Evolutionary conservation across 2,888 invertebrate species (phyloP).

Genomic region (Seladonia tumulorum): DNA sequence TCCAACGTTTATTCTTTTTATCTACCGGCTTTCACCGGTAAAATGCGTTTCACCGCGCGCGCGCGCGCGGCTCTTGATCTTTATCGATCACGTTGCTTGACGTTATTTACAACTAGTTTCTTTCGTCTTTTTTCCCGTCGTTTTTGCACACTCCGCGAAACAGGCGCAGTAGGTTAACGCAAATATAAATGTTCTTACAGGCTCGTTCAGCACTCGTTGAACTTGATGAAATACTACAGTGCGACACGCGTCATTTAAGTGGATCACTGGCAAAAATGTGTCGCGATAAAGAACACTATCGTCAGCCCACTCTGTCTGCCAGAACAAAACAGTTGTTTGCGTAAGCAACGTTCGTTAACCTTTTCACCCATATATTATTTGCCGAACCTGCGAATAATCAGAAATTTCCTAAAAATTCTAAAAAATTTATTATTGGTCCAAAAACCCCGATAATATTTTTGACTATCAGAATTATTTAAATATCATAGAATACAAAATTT

Average conservation of each 20-base stretch:
- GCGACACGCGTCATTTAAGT: conserved; percentile 1
- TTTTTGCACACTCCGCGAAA: neutral
- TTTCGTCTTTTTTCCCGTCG: neutral
- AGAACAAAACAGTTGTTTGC: conserved; percentile 36
- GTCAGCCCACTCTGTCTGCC: conserved; percentile 38
- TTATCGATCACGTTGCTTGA: conserved; percentile 27
- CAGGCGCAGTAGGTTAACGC: neutral
- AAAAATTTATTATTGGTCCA: too few species aligned
- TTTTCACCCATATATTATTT: conserved; percentile 23
- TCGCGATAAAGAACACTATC: conserved; percentile 57
- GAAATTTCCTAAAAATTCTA: too few species aligned
- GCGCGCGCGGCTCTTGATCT: conserved; percentile 4
- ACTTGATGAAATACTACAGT: conserved; percentile 4
- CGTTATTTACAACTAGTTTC: neutral
- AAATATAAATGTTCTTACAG: neutral
- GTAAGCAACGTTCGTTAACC: conserved; percentile 46
- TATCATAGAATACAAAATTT: neutral
- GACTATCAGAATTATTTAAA: too few species aligned
- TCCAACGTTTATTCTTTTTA: conserved; percentile 5
- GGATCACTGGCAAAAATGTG: conserved; percentile 54
- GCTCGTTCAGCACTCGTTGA: neutral
- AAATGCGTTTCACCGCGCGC: conserved; percentile 25
- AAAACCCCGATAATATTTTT: too few species aligned
- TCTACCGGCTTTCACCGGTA: conserved; percentile 27
- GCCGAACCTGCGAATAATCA: too few species aligned